Evolutionary conservation across 2,113 vertebrate species (phyloP).

Genomic region (Boulengeromyrus knoepffleri): DNA sequence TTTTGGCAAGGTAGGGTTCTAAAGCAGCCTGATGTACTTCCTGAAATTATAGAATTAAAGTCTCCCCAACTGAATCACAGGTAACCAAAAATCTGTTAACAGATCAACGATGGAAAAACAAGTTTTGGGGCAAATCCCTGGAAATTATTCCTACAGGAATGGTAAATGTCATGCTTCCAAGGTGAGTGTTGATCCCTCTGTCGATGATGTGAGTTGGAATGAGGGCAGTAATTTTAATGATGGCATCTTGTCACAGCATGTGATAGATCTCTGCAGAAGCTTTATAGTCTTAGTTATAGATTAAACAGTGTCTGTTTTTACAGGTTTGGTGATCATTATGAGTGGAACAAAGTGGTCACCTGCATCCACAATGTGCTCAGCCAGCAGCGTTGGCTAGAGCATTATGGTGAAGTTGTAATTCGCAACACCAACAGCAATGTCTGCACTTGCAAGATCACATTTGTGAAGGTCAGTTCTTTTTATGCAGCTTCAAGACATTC

Average conservation of each 20-base stretch:
- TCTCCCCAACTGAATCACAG: neutral
- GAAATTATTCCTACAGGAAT: conserved; percentile 96
- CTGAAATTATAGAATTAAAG: neutral
- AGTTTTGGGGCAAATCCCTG: conserved; percentile 99
- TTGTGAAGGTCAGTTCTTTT: conserved; percentile 75
- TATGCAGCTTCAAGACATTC: neutral
- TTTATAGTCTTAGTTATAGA: neutral
- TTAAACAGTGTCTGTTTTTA: neutral
- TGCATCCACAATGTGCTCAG: conserved; percentile 97
- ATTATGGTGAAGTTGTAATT: conserved; percentile 91
- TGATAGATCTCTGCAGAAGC: neutral
- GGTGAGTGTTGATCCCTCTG: conserved; percentile 58
- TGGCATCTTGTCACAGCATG: neutral
- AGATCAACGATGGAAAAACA: conserved; percentile 98
- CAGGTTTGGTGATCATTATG: conserved; percentile 85
- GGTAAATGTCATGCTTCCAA: conserved; percentile 81
- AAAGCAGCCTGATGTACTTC: neutral
- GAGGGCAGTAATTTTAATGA: neutral
- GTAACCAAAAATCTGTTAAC: conserved; percentile 35
- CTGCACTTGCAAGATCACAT: conserved; percentile 89
- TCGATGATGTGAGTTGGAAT: neutral
- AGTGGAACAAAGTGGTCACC: conserved; percentile 98
- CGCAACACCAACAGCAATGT: conserved; percentile 70
- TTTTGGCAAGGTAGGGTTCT: conserved; percentile 78
- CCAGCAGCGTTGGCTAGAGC: conserved; percentile 93